A percentile compares a stretch with the other conserved stretches of the same genome.
Conservation (phyloP, 2,797 vertebrate species). For the Gymnoscopelus braueri region DNA sequence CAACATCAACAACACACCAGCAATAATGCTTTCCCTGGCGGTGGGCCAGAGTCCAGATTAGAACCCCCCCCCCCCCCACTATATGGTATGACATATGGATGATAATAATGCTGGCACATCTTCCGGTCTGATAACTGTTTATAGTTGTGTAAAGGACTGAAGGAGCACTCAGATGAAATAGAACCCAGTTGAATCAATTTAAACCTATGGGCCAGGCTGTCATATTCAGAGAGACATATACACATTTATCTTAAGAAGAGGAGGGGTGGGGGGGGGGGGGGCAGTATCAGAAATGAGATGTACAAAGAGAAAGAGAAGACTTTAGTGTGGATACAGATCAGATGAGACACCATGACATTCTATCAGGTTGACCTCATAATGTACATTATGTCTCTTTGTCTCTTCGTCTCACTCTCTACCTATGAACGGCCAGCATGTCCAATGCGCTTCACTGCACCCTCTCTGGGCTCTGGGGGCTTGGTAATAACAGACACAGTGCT, state of each 20-base stretch:
- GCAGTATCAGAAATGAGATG: conserved; percentile 5
- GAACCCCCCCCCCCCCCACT: conserved; percentile 53
- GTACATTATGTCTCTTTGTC: no score
- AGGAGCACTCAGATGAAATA: conserved; percentile 35
- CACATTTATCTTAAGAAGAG: conserved; percentile 21
- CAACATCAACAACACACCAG: background rate
- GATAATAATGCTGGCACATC: conserved; percentile 37
- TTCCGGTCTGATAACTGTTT: conserved; percentile 35
- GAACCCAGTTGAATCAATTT: conserved; percentile 36
- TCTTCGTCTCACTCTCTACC: no score
- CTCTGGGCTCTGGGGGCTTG: no score
- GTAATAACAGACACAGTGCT: no score
- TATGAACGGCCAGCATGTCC: no score
- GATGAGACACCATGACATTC: no score
- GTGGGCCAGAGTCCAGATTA: conserved; percentile 49
- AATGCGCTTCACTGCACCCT: no score
- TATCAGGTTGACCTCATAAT: no score
- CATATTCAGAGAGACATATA: conserved; percentile 31
- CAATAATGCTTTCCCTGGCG: conserved; percentile 57
- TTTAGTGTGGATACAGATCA: background rate
- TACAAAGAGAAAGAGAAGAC: conserved; percentile 5
- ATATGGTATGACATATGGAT: conserved; percentile 69
- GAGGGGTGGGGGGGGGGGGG: background rate
- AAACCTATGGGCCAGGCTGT: conserved; percentile 28
- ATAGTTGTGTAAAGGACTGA: conserved; percentile 42